A percentile compares a stretch with the other conserved stretches of the same genome.
Evolutionary conservation across 2,888 invertebrate species (phyloP).

Genomic region (Beris chalybata): DNA sequence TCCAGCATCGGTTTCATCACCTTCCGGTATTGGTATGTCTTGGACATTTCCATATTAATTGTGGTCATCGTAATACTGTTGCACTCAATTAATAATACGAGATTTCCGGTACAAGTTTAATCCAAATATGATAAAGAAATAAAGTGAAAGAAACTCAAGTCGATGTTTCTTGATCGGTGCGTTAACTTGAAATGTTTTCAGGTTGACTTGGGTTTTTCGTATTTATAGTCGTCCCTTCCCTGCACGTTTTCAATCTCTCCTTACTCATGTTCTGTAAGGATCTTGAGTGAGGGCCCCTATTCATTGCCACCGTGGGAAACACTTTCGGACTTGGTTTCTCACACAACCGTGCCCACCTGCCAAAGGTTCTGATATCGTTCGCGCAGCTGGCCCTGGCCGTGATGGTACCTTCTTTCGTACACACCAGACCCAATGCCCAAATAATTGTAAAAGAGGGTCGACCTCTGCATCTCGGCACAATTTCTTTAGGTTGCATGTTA

Average conservation of each 20-base stretch:
- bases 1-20: conserved; percentile 94
- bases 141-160: neutral
- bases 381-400: conserved; percentile 23
- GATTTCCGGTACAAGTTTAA: neutral
- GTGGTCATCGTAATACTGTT: conserved; percentile 21
- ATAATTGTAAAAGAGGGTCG: neutral
- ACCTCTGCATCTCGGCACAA: neutral
- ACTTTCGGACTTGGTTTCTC: conserved; percentile 55
- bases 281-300: conserved; percentile 20
- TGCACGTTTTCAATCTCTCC: conserved; percentile 9
- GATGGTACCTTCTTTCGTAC: conserved; percentile 2
- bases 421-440: neutral
- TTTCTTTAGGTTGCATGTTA: conserved; percentile 27
- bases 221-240: conserved; percentile 46
- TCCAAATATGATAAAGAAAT: neutral
- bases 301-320: conserved; percentile 53
- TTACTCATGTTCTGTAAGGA: conserved; percentile 25
- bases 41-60: conserved; percentile 62
- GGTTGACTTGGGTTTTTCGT: conserved; percentile 34
- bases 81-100: neutral
- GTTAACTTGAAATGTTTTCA: conserved; percentile 46
- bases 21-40: conserved; percentile 92
- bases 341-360: conserved; percentile 55
- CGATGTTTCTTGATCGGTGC: conserved; percentile 44
- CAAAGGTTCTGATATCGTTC: conserved; percentile 38